Evolutionary conservation across 2,797 vertebrate genomes (phyloP).

Genomic region (Toxotes lorentzi): DNA sequence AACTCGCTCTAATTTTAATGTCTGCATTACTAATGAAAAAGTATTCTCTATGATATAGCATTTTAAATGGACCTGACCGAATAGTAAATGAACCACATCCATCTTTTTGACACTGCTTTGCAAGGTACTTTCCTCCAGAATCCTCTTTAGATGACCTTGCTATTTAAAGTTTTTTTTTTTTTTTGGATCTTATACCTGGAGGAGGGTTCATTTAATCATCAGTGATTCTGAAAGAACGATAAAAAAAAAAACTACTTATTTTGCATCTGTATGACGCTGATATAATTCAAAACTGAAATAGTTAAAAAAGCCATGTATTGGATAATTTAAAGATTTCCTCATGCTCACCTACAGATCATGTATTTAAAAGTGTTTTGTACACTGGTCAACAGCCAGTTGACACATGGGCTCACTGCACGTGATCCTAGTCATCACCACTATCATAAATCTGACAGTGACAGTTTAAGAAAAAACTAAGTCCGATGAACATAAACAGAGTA

Average conservation of each 20-base stretch:
- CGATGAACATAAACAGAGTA: neutral
- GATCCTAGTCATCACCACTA: neutral
- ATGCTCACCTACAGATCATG: neutral
- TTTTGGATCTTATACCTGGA: slow-evolving; percentile 64
- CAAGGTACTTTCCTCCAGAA: slow-evolving; percentile 77
- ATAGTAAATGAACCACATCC: slow-evolving; percentile 85
- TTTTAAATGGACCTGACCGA: slow-evolving; percentile 84
- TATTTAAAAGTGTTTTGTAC: neutral
- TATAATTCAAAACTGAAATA: slow-evolving; percentile 21
- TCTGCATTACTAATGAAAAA: slow-evolving; percentile 79
- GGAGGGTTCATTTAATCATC: slow-evolving; percentile 66
- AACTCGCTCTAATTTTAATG: slow-evolving; percentile 77
- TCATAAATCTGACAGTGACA: neutral
- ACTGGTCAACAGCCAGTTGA: neutral
- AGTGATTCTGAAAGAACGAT: slow-evolving; percentile 32
- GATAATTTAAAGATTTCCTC: neutral
- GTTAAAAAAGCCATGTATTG: slow-evolving; percentile 23
- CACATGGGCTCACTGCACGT: neutral
- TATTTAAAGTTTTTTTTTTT: slow-evolving; percentile 77
- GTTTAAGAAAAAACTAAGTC: neutral
- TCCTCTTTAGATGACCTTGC: slow-evolving; percentile 82
- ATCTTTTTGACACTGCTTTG: slow-evolving; percentile 82
- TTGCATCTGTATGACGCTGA: slow-evolving; percentile 20
- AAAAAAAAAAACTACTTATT: slow-evolving; percentile 9
- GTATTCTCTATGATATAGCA: slow-evolving; percentile 79